Base-by-base conservation (phyloP, 2,888 invertebrate species). In the Folsomia manolachei region DNA sequence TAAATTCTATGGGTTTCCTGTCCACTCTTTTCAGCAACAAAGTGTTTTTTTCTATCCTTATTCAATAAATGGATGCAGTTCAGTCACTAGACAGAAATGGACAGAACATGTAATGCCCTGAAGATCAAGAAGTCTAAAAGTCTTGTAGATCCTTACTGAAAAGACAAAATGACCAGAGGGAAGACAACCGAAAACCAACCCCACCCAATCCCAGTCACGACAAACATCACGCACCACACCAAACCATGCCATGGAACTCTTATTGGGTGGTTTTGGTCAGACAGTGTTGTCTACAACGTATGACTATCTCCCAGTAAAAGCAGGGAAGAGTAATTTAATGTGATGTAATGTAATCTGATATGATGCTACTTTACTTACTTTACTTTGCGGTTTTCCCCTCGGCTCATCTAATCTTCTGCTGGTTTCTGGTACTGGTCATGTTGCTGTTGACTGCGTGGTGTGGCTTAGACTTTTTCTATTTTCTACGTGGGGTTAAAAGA, bases 301-400 rank as follows among this genome's bases (percentile, higher is more conserved):
- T 63, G 61, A 62, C 27, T 56, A 63, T 63, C 56, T 70, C 65
- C 56, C 21, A 65, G 56, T 19, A 24, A 24, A 60, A 19, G 39
- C 66, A 52, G 25, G 23, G 24, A 53, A 56, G 51, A 63, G 63
- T 11, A 67, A 62, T 70, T 73, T 77, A 77, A 77, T 77, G 75
- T 77, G 75, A 77, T 77, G 75, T 77, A 73, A 76, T 74, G 74
- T 76, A 75, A 77, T 75, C 75, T 77, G 75, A 77, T 77, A 70
- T 73, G 71, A 71, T 67, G 68, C 63, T 73, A 71, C 72, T 65
- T 71, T 69, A 70, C 73, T 66, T 71, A 67, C 69, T 71, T 64
- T 66, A 71, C 69, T 67, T 67, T 66, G 67, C 65, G 71, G 67
- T 51, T 61, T 61, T 61, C 65, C 1, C 60, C 65, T 65, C 63